Base-by-base conservation (phyloP, 2,888 invertebrate species). In the Nemotelus nigrinus region DNA sequence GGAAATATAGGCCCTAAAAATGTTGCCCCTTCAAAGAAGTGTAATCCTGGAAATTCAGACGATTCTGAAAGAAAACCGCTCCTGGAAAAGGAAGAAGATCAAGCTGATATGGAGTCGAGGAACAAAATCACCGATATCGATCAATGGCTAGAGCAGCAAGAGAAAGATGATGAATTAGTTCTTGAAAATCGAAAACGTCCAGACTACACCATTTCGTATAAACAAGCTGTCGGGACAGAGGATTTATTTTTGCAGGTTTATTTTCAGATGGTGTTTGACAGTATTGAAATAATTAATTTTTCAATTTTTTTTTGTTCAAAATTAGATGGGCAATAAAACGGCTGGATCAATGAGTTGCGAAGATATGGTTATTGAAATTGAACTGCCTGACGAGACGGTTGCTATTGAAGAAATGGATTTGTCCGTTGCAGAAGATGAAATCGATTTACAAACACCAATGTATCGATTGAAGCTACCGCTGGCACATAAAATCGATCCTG, bases 321-420 rank as follows among this genome's bases (percentile, higher is more conserved):
- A 39, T 41, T 88, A 95, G 93, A 93, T 96, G 89, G 93, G 94
- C 0, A 92, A 92, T 79, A 95, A 94, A 85, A 94, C 93, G 0
- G 91, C 93, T 39, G 88, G 91, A 2, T 92, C 94, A 0, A 90
- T 94, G 2, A 95, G 96, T 83, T 96, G 96, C 87, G 97, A 97
- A 86, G 93, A 95, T 85, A 91, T 97, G 87, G 89, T 95, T n/a
- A 88, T 97, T 44, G 90, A 90, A 79, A 90, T 97, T 25, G 88
- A 91, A 82, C 88, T 97, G 85, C 93, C 95, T 0, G 93, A 91
- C 2, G 96, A 96, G 84, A 90, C 90, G 79, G 85, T 84, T 79
- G 53, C 80, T 0, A 90, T 90, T 64, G 91, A 93, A 81, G 93
- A 93, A 83, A 91, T 97, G 78, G 92, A 94, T 80, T 88, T 97